Conservation (phyloP, 2,113 vertebrate genomes). For the Cnemophilus loriae region DNA sequence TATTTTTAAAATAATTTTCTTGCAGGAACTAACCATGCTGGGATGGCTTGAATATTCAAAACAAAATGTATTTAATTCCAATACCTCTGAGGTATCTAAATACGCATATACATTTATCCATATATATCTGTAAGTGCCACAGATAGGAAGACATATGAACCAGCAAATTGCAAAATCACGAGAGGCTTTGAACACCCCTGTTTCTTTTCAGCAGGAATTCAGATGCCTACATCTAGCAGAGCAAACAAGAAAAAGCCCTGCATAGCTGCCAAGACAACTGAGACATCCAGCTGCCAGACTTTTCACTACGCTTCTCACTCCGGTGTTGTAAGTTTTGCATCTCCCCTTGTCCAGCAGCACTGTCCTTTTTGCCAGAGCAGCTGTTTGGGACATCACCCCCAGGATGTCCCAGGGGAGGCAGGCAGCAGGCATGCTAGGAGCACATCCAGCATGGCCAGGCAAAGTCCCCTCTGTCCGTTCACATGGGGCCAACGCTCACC, state of each 20-base stretch:
- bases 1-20: neutral
- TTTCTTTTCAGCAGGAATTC: neutral
- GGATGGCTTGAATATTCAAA: neutral
- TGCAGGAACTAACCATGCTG: neutral
- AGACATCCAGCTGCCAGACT: neutral
- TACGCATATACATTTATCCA: neutral
- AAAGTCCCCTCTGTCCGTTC: neutral
- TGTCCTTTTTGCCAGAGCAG: neutral
- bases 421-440: neutral
- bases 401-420: neutral
- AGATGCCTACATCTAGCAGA: neutral
- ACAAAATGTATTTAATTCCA: neutral
- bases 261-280: neutral
- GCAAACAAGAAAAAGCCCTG: neutral
- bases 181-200: neutral
- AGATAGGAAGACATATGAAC: neutral
- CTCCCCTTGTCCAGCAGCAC: neutral
- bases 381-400: neutral
- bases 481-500: rapidly evolving
- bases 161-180: neutral
- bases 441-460: neutral
- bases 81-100: neutral
- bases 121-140: neutral
- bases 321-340: neutral
- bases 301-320: neutral